Conservation (phyloP, 2,888 invertebrate species). For the Tenodera sinensis region DNA sequence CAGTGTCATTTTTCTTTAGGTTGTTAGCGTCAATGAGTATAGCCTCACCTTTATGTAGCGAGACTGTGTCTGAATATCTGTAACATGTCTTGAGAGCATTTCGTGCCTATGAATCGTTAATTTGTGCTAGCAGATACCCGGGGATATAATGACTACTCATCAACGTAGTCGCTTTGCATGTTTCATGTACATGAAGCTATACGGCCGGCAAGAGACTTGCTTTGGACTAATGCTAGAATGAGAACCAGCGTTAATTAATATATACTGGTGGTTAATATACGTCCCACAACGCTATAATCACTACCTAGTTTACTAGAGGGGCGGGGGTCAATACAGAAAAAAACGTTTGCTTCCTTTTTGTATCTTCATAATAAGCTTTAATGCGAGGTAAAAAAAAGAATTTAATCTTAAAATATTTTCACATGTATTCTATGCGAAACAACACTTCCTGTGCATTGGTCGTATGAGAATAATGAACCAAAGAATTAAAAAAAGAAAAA, state of each 20-base stretch:
- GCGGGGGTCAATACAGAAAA: too few species aligned
- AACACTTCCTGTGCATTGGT: too few species aligned
- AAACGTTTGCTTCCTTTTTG: too few species aligned
- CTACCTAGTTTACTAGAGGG: too few species aligned
- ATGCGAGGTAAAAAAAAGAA: too few species aligned
- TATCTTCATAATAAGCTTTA: too few species aligned
- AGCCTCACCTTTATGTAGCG: neutral
- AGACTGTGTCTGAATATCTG: neutral
- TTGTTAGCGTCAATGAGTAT: too few species aligned
- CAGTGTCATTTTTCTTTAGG: too few species aligned
- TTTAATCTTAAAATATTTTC: too few species aligned
- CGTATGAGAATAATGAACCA: too few species aligned
- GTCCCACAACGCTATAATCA: neutral
- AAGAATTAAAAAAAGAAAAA: too few species aligned
- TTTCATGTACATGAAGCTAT: neutral
- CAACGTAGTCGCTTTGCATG: neutral
- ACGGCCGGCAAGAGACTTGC: neutral
- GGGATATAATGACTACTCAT: neutral
- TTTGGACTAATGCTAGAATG: neutral
- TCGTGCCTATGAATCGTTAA: neutral
- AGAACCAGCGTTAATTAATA: neutral
- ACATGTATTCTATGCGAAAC: too few species aligned
- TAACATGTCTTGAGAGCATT: neutral
- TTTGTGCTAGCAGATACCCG: neutral
- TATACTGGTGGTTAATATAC: neutral